Conservation (phyloP, 2,888 invertebrate species). For the Sicus ferrugineus region DNA sequence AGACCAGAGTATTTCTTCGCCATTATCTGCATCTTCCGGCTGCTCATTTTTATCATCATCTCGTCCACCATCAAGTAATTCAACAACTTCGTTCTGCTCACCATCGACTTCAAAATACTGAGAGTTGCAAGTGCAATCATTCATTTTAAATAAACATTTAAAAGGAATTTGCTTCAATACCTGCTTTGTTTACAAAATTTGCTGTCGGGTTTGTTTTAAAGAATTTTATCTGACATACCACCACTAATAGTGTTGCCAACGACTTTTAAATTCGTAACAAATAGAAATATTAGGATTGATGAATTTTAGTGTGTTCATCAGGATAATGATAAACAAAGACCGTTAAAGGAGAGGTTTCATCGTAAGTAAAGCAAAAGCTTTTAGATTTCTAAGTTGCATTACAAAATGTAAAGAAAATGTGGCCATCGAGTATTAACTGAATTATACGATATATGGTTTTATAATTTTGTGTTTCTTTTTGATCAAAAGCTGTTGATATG, state of each 20-base stretch:
- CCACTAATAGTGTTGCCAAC: constrained; percentile 2
- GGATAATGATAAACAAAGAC: too few species aligned
- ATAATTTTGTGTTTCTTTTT: too few species aligned
- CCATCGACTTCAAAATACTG: constrained; percentile 24
- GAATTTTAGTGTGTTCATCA: too few species aligned
- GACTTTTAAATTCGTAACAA: too few species aligned
- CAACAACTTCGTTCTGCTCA: background rate
- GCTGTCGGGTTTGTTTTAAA: background rate
- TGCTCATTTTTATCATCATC: constrained; percentile 28
- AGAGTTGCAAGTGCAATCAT: constrained; percentile 23
- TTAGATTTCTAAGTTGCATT: too few species aligned
- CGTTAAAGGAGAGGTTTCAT: too few species aligned
- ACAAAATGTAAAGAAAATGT: too few species aligned
- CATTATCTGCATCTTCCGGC: constrained; percentile 21
- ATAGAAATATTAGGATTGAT: too few species aligned
- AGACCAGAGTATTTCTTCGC: constrained; percentile 49
- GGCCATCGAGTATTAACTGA: too few species aligned
- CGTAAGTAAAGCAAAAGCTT: too few species aligned
- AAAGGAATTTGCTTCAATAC: background rate
- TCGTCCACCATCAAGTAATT: background rate
- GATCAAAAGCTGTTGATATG: too few species aligned
- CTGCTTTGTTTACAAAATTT: background rate
- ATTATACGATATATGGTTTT: too few species aligned
- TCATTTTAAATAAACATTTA: constrained; percentile 7
- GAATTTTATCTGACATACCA: background rate